Evolutionary conservation across 2,797 vertebrate species (phyloP).

Genomic region (Enteromius argenteus): DNA sequence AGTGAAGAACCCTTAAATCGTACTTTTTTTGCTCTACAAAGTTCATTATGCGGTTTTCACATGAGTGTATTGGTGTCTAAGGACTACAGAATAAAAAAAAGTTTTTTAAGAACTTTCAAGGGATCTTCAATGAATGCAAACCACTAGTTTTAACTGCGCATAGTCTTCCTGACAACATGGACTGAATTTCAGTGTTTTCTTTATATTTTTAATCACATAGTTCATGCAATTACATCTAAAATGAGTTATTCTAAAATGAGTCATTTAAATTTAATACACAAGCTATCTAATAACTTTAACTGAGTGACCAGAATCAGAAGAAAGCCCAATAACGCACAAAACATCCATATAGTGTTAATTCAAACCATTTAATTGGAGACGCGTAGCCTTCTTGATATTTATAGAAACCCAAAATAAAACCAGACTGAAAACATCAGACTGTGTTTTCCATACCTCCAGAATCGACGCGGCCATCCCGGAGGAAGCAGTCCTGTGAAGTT

Average conservation of each 20-base stretch:
- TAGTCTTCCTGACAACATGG: not conserved
- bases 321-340: not conserved
- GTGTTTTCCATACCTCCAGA: slow-evolving; percentile 85
- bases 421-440: not conserved
- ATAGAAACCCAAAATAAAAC: not conserved
- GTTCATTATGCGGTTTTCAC: not conserved
- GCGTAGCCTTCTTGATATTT: not conserved
- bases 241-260: not conserved
- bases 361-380: not conserved
- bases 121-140: not conserved
- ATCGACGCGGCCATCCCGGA: slow-evolving; percentile 92
- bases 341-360: not conserved
- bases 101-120: not conserved
- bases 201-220: not conserved
- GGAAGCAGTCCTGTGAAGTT: slow-evolving; percentile 81
- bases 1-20: not conserved
- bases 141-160: not conserved
- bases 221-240: not conserved
- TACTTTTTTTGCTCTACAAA: not conserved
- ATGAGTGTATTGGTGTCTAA: not conserved
- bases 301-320: not conserved
- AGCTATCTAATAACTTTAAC: too few relatives aligned
- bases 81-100: not conserved
- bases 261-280: not conserved
- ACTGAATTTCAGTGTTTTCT: not conserved